Percentiles rank a stretch among this genome's conserved stretches.
phyloP scores from a whole-genome alignment of 2,888 invertebrate species.

The Eupithecia inturbata region DNA sequence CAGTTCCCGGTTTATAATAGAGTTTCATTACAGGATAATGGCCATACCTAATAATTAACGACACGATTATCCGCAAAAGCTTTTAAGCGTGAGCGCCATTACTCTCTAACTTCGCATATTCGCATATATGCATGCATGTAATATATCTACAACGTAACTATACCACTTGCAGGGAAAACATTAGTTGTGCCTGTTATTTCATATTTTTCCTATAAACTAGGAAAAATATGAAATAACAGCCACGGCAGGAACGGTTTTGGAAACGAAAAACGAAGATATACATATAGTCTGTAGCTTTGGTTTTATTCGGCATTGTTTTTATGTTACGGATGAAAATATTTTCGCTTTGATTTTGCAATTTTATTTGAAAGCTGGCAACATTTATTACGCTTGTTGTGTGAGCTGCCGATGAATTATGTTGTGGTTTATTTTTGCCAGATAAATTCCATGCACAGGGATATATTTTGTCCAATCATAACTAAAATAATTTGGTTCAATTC shows the following conservation, averaged over 20 bases:
- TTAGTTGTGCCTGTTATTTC: conserved; percentile 32
- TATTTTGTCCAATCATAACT: background rate
- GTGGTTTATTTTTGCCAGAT: conserved; percentile 2
- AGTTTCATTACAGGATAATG: conserved; percentile 58
- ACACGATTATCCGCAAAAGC: conserved; percentile 69
- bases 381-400: conserved; percentile 24
- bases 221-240: no score
- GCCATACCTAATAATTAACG: conserved; percentile 65
- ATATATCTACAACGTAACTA: conserved; percentile 31
- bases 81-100: conserved; percentile 66
- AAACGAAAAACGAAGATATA: no score
- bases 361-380: conserved; percentile 31
- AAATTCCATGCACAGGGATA: background rate
- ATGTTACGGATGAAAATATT: conserved; percentile 28
- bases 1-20: conserved; percentile 46
- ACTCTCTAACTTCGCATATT: conserved; percentile 54
- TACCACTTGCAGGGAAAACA: conserved; percentile 35
- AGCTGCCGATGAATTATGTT: conserved; percentile 13
- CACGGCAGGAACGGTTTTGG: no score
- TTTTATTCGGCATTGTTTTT: conserved; percentile 18
- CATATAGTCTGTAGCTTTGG: conserved; percentile 22
- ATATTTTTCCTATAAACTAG: no score
- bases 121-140: conserved; percentile 42
- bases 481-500: background rate
- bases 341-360: conserved; percentile 23